Percentiles rank a stretch among this genome's conserved stretches.
phyloP scores from a whole-genome alignment of 2,888 invertebrate genomes.

The Heliothis peltigera region DNA sequence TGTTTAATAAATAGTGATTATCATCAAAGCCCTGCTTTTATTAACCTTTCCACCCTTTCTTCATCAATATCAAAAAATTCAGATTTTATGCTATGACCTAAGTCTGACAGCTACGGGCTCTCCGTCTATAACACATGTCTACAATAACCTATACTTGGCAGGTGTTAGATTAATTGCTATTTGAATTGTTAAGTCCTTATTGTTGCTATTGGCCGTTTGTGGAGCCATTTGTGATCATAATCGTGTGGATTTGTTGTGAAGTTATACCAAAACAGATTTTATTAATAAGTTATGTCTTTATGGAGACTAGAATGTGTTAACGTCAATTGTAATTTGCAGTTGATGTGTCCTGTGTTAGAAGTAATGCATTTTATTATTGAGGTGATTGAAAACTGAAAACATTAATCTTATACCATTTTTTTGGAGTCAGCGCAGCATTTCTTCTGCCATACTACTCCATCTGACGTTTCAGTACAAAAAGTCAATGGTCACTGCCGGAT shows the following conservation, averaged over 20 bases:
- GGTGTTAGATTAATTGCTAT: slow-evolving; percentile 38
- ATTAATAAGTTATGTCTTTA: background rate
- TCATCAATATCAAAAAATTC: too few relatives aligned
- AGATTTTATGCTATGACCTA: too few relatives aligned
- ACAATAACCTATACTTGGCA: slow-evolving; percentile 20
- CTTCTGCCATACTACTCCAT: too few relatives aligned
- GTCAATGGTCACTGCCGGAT: too few relatives aligned
- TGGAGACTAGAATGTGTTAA: background rate
- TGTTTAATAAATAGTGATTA: too few relatives aligned
- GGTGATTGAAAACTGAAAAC: too few relatives aligned
- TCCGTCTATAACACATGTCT: slow-evolving; percentile 7
- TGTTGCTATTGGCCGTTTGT: slow-evolving; percentile 33
- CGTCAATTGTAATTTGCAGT: background rate
- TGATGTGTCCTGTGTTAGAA: background rate
- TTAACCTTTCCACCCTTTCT: too few relatives aligned
- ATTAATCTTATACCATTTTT: background rate
- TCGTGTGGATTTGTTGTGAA: background rate
- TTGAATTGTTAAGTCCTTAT: slow-evolving; percentile 42
- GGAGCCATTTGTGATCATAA: slow-evolving; percentile 3
- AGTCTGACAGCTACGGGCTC: too few relatives aligned
- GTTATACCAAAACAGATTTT: background rate
- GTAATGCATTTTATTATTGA: background rate
- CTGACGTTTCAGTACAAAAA: too few relatives aligned
- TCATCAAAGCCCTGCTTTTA: too few relatives aligned
- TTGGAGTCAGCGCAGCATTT: background rate